Base-by-base conservation (phyloP, 2,797 vertebrate species). In the Mormyrops attenuatus region DNA sequence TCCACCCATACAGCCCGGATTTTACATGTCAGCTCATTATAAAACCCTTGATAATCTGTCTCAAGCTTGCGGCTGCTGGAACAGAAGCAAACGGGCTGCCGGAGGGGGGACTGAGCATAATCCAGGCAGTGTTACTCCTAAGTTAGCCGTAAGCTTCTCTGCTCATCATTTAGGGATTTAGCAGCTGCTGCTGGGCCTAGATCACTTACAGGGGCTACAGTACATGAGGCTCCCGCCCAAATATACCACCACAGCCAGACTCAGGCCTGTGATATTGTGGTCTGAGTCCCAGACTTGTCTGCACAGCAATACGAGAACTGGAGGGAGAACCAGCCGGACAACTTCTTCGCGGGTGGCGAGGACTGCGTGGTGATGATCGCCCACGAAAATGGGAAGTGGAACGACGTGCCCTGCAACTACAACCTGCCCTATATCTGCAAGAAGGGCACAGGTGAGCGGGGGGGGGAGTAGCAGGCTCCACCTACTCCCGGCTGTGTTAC, bases 381-480 rank as follows among this genome's bases (percentile, higher is more conserved):
- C 0, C 98, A 98, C 1, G 98, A 99, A 95, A 97, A 97, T 0
- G 97, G 97, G 89, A 98, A 97, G 92, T 99, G 98, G 98, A 99
- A 99, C 0, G 98, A 99, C 0, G 98, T 99, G 41, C 98, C 98
- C 90, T 99, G 98, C 95, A 99, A 99, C 96, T 99, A 99, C 96
- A 99, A 99, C 92, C 96, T 99, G 93, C 98, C 98, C 89, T 99
- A 99, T 30, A 96, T 99, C 95, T 99, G 98, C 96, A 99, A 99
- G 95, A 99, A 99, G 89, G 97, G 98, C 94, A 98, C 98, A 96
- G 98, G 98, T 99, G 95, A 91, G 94, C 0, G 22, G 26, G 7
- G 66, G 87, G 17, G 77, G 49, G 13, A 69, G 73, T 49, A 73
- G 7, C 63, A 3, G 60, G 73, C 17, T 6, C 53, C 73, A 15